Conservation (phyloP, 2,113 vertebrate species). For the Saimiri boliviensis region DNA sequence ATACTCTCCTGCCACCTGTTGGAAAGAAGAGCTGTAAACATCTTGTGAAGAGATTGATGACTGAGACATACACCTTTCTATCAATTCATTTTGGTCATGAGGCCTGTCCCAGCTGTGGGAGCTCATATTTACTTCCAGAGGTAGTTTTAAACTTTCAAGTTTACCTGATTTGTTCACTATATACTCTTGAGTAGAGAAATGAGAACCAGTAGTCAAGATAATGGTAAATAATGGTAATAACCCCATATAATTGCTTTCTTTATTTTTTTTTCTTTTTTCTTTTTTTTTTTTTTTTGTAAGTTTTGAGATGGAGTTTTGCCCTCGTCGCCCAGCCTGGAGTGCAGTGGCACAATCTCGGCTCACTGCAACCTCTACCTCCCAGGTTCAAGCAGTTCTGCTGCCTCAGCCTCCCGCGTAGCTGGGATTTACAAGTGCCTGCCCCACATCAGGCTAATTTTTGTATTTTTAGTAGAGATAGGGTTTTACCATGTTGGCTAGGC, state of each 20-base stretch:
- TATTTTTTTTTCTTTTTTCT: no score
- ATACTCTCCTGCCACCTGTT: background rate
- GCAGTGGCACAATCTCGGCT: no score
- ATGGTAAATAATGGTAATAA: background rate
- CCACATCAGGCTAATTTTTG: no score
- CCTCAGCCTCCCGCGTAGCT: no score
- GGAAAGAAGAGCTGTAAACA: conserved; percentile 1
- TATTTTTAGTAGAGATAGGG: no score
- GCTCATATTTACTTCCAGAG: background rate
- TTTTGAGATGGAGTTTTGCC: no score
- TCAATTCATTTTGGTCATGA: background rate
- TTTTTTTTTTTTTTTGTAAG: no score
- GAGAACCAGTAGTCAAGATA: background rate
- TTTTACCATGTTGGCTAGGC: no score
- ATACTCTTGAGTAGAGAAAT: background rate
- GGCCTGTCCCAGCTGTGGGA: background rate
- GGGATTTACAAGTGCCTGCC: no score
- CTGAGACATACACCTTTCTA: background rate
- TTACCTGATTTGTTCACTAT: background rate
- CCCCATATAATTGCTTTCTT: background rate
- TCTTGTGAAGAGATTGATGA: background rate
- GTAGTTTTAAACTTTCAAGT: background rate
- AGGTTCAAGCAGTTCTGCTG: no score
- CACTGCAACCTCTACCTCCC: no score
- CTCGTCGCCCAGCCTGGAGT: no score